Evolutionary conservation across 2,113 vertebrate species (phyloP).

Genomic region (Callipepla californica): DNA sequence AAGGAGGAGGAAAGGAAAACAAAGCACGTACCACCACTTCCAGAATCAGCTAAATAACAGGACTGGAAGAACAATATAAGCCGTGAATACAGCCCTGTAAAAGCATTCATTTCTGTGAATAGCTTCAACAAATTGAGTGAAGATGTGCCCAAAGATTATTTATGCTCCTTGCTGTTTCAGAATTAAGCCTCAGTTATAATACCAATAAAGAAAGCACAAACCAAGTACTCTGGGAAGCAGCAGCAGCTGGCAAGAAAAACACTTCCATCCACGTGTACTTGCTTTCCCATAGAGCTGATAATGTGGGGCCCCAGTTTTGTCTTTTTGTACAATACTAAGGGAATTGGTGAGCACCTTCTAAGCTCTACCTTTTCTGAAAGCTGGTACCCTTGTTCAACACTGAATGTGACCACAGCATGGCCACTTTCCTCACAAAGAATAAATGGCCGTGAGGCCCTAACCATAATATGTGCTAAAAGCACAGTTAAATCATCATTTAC

Average conservation of each 20-base stretch:
- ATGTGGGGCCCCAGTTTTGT: rapidly evolving
- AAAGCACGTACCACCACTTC: rapidly evolving
- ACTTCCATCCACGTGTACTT: rapidly evolving
- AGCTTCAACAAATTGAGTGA: not conserved
- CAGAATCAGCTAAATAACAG: too few relatives aligned
- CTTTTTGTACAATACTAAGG: rapidly evolving
- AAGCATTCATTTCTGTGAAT: not conserved
- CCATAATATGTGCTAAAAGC: rapidly evolving
- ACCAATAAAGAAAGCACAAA: not conserved
- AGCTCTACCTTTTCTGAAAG: rapidly evolving
- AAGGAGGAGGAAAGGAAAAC: rapidly evolving
- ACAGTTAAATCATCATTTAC: rapidly evolving
- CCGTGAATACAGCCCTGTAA: not conserved
- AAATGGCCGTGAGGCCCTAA: not conserved
- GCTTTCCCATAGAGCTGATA: too few relatives aligned
- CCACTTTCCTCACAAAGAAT: not conserved
- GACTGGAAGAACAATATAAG: rapidly evolving
- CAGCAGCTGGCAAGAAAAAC: not conserved
- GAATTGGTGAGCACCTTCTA: rapidly evolving
- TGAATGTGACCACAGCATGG: rapidly evolving
- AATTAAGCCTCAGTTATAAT: not conserved
- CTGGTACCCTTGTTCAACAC: rapidly evolving
- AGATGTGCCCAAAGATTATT: rapidly evolving
- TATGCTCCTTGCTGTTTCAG: not conserved
- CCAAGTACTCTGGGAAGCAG: too few relatives aligned